These are phyloP conservation scores for Aleiodes alternator DNA, from an alignment of 2,888 invertebrate genomes.

Conservation along the genomic window DNA sequence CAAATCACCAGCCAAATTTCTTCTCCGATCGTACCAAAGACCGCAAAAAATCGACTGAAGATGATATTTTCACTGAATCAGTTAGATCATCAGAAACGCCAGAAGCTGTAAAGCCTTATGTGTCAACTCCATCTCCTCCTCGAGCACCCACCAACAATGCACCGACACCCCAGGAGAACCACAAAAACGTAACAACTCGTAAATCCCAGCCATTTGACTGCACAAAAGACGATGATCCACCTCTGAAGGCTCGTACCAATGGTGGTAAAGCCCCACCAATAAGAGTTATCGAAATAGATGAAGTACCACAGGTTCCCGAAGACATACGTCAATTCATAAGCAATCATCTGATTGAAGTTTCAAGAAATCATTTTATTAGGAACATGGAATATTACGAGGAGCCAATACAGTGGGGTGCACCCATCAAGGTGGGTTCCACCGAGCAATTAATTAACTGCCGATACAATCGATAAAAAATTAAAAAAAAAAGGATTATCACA, in stretches of 20 bases:
- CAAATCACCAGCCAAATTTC: no score
- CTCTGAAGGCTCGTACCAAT: not conserved
- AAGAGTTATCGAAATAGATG: not conserved
- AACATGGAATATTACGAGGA: constrained; percentile 39
- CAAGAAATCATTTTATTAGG: not conserved
- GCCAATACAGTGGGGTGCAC: constrained; percentile 67
- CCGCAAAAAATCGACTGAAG: no score
- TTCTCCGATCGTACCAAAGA: no score
- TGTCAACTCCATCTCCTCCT: not conserved
- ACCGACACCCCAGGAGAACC: no score
- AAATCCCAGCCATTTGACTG: no score
- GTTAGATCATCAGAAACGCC: not conserved
- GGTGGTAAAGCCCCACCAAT: not conserved
- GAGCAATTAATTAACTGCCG: no score
- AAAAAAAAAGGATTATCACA: not conserved
- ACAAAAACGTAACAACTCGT: no score
- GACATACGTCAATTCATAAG: constrained; percentile 54
- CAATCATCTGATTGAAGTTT: constrained; percentile 59
- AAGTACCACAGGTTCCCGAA: constrained; percentile 52
- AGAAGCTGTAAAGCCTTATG: not conserved
- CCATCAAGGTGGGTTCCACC: constrained; percentile 73
- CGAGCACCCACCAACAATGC: no score
- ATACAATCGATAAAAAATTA: constrained; percentile 58
- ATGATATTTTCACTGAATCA: not conserved
- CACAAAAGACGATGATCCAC: no score